These are phyloP conservation scores for Achroia grisella DNA, from an alignment of 1,140 invertebrate species.

Conservation along the genomic window DNA sequence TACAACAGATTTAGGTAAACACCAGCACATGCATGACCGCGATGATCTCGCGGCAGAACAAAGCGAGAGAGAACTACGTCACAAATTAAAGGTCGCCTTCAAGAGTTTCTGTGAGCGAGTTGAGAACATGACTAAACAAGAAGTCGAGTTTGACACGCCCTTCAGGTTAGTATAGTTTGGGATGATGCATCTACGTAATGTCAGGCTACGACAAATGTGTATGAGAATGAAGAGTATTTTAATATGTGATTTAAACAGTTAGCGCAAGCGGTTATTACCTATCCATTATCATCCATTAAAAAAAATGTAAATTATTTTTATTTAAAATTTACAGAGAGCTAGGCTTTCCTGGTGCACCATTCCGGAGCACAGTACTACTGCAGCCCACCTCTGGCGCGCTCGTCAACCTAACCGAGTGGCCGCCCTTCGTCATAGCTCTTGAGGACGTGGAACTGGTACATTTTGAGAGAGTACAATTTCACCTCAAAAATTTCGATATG, in stretches of 20 bases:
- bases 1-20: constrained; percentile 98
- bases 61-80: constrained; percentile 95
- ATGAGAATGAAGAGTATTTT: too few species aligned
- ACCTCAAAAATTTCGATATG: constrained; percentile 99
- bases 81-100: constrained; percentile 98
- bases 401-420: constrained; percentile 99
- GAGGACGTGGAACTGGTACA: constrained; percentile 99
- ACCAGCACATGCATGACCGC: constrained; percentile 99
- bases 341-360: constrained; percentile 98
- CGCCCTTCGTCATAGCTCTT: constrained; percentile 97
- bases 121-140: constrained; percentile 95
- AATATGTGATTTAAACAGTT: neutral
- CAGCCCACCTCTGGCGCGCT: constrained; percentile 98
- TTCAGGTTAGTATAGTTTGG: constrained; percentile 76
- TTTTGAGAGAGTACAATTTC: constrained; percentile 99
- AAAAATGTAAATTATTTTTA: too few species aligned
- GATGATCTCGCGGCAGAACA: constrained; percentile 99
- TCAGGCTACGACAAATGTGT: too few species aligned
- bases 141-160: constrained; percentile 98
- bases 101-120: constrained; percentile 99
- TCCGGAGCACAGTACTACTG: constrained; percentile 94
- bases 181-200: too few species aligned
- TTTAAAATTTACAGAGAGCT: constrained; percentile 85
- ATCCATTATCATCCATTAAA: too few species aligned
- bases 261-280: too few species aligned